These are phyloP conservation scores for Centropyge bicolor DNA, from an alignment of 2,797 vertebrate genomes.

Conservation along the genomic window DNA sequence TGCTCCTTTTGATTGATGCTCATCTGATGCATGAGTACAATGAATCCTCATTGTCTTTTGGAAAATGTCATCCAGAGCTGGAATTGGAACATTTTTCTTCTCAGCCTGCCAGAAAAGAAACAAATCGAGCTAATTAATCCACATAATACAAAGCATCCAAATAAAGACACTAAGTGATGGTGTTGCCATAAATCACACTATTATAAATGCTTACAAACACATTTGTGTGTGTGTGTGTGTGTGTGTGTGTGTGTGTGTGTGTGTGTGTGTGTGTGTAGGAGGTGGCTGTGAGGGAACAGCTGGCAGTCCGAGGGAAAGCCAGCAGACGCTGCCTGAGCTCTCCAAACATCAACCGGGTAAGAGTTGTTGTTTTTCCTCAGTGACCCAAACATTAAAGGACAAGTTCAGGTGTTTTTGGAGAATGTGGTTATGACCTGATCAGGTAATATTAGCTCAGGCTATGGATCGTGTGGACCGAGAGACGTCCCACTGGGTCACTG, in stretches of 20 bases:
- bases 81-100: not conserved
- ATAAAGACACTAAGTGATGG: not conserved
- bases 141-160: conserved; percentile 6
- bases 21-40: not conserved
- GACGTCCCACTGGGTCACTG: not conserved
- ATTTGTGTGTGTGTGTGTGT: not conserved
- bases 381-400: not conserved
- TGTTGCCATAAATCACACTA: conserved; percentile 5
- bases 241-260: conserved; percentile 22
- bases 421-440: too few species aligned
- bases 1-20: not conserved
- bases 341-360: conserved; percentile 91
- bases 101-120: not conserved
- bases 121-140: conserved; percentile 6
- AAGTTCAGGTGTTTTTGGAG: not conserved
- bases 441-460: not conserved
- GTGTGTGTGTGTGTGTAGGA: conserved; percentile 86
- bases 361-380: not conserved
- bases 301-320: conserved; percentile 90
- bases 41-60: conserved; percentile 14
- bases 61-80: conserved; percentile 23
- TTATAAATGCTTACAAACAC: not conserved
- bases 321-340: conserved; percentile 91
- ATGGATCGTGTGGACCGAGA: not conserved
- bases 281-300: conserved; percentile 94